Conservation (phyloP, 2,797 vertebrate species). For the Silurus lanzhouensis region DNA sequence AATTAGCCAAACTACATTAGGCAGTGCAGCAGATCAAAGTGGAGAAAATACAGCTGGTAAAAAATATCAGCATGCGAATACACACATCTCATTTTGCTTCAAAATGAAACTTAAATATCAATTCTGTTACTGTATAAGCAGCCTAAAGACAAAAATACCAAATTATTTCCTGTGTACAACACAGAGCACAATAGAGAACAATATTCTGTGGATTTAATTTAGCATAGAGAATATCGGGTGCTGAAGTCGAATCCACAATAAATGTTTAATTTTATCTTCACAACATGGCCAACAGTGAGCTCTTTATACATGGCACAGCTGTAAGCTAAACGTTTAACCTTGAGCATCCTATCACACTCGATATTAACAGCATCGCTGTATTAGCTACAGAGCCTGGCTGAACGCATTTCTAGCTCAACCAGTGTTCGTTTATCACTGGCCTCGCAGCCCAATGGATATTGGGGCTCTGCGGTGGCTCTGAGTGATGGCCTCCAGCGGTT, state of each 20-base stretch:
- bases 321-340: neutral
- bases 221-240: neutral
- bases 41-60: slow-evolving; percentile 33
- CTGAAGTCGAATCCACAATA: neutral
- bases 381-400: neutral
- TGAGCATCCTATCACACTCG: neutral
- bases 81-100: neutral
- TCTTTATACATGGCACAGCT: neutral
- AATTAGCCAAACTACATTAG: slow-evolving; percentile 57
- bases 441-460: slow-evolving; percentile 41
- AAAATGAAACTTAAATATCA: slow-evolving; percentile 7
- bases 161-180: neutral
- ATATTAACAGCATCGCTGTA: neutral
- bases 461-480: slow-evolving; percentile 25
- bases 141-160: neutral
- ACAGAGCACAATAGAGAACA: neutral
- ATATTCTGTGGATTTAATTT: neutral
- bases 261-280: neutral
- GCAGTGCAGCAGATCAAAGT: slow-evolving; percentile 33
- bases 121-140: slow-evolving; percentile 4
- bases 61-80: slow-evolving; percentile 31
- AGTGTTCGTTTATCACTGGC: slow-evolving; percentile 34
- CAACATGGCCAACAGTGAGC: neutral
- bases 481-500: slow-evolving; percentile 13
- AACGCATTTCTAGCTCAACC: slow-evolving; percentile 35